phyloP scores from a whole-genome alignment of 2,888 invertebrate species.

The Drosophila conformis region DNA sequence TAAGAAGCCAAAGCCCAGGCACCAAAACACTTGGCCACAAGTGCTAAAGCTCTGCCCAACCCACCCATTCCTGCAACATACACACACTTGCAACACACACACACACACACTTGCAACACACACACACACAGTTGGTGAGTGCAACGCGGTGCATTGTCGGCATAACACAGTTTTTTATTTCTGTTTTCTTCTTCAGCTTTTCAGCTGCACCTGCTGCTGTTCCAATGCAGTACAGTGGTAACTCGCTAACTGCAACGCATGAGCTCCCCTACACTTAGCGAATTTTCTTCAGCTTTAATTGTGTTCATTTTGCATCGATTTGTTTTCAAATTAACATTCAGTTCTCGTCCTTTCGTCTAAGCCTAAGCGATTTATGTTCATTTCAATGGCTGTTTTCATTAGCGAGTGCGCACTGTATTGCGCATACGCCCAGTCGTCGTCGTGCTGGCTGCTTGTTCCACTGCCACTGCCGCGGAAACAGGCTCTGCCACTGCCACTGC shows the following conservation, averaged over 20 bases:
- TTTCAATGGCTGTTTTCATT: neutral
- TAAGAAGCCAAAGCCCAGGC: constrained; percentile 44
- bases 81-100: neutral
- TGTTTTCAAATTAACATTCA: neutral
- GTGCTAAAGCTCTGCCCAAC: constrained; percentile 44
- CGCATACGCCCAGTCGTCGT: constrained; percentile 67
- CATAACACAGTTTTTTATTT: constrained; percentile 66
- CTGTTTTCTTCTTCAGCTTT: constrained; percentile 1
- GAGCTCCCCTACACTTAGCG: too few species aligned
- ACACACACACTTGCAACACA: neutral
- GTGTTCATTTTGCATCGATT: neutral
- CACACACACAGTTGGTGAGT: constrained; percentile 40
- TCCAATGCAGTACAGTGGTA: constrained; percentile 10
- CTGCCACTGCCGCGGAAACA: constrained; percentile 13
- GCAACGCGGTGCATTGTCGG: constrained; percentile 74
- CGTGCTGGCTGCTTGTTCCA: constrained; percentile 32
- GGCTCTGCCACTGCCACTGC: constrained; percentile 43
- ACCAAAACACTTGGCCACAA: constrained; percentile 68
- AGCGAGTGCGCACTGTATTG: constrained; percentile 45
- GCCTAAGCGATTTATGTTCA: neutral
- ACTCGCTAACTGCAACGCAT: neutral
- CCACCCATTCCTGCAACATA: neutral
- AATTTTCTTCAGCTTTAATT: too few species aligned
- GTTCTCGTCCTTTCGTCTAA: neutral
- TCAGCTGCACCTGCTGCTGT: constrained; percentile 25